Conservation (phyloP, 1,140 invertebrate genomes). For the Myzus persicae region DNA sequence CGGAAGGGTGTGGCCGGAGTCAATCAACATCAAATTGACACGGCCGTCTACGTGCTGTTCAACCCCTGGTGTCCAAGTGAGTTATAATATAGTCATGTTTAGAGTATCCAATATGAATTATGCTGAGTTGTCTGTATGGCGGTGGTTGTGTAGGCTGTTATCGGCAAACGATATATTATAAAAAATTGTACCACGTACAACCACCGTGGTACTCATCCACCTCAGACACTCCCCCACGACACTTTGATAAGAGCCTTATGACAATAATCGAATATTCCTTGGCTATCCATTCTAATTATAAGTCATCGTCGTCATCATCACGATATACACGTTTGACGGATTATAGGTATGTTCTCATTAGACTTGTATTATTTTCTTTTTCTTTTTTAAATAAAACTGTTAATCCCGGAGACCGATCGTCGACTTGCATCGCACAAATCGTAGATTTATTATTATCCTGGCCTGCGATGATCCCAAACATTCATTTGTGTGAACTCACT, state of each 20-base stretch:
- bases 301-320: background rate
- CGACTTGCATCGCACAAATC: background rate
- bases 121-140: background rate
- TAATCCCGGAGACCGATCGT: background rate
- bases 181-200: background rate
- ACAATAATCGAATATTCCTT: background rate
- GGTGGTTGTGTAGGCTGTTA: background rate
- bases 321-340: no score
- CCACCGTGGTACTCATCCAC: background rate
- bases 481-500: background rate
- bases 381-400: background rate
- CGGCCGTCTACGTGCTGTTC: slow-evolving; percentile 76
- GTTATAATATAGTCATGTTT: slow-evolving; percentile 41
- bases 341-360: background rate
- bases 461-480: no score
- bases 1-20: slow-evolving; percentile 49
- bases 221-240: background rate
- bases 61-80: slow-evolving; percentile 84
- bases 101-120: background rate
- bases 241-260: background rate
- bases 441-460: background rate
- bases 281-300: background rate
- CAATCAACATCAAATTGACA: slow-evolving; percentile 54
- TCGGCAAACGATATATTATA: background rate
- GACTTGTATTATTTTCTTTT: no score